Base-by-base conservation (phyloP, 2,113 vertebrate species). In the Dasyornis broadbenti region DNA sequence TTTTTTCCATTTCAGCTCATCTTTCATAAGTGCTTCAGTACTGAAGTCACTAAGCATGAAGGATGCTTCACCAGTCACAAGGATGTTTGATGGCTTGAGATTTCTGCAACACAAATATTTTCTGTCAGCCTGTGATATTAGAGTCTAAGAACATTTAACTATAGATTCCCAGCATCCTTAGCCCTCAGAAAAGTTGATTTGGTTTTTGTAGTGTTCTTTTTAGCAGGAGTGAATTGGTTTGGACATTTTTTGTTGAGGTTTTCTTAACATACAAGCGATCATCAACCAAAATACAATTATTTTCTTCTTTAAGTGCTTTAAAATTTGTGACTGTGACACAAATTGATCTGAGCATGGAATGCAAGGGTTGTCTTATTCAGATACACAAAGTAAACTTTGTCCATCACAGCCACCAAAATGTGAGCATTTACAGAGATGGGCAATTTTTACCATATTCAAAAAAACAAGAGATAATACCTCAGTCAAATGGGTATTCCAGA, bases 81-180 rank as follows among this genome's bases (percentile, higher is more conserved):
- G 85, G 11, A 98, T 97, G 96, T 98, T 98, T 39, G 98, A 98
- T 26, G 98, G 98, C 91, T 98, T 99, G 85, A 99, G 88, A 93
- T 98, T 98, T 94, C 98, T 98, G 88, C 44, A 95, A 95, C 37
- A 90, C 24, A 92, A 91, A 64, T 15, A 24, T 50, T 77, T 86
- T 50, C 84, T 65, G 49, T 75, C 75, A 95, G 70, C 16, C 21
- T 66, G 47, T 35, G 59, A 91, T 69, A 78, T 57, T 22, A 54
- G 42, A 66, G 40, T 26, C 21, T 65, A 49, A 45, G 31, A 4
- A 60, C 10, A 60, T 1, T 7, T 14, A 88, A 49, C 63, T 28
- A 72, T n/a, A 82, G 27, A 28, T 53, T 45, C 18, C 28, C 66
- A 72, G 23, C 21, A 49, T 26, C 52, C 90, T 78, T 15, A 68